Percentiles rank a stretch among this genome's conserved stretches.
Conservation (phyloP, 1,140 invertebrate species). For the Antheraea pernyi region DNA sequence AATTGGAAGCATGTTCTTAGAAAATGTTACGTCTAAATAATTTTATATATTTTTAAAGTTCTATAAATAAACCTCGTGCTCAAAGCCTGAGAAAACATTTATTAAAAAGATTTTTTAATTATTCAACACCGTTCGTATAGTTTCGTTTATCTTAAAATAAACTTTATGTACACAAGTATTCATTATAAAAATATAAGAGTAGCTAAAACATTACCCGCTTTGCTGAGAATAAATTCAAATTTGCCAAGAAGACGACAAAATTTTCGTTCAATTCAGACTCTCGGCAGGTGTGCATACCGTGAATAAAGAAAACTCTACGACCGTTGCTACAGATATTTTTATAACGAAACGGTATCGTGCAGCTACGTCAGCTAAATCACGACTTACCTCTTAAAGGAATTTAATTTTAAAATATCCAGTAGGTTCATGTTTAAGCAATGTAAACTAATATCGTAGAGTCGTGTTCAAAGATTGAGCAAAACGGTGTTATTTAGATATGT, state of each 20-base stretch:
- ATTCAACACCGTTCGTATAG: slow-evolving; percentile 27
- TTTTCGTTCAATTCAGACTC: slow-evolving; percentile 50
- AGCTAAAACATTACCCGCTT: slow-evolving; percentile 35
- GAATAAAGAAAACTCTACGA: slow-evolving; percentile 50
- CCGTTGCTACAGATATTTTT: slow-evolving; percentile 49
- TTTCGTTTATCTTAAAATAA: slow-evolving; percentile 26
- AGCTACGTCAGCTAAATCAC: slow-evolving; percentile 31
- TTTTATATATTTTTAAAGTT: too few relatives aligned
- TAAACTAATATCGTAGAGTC: slow-evolving; percentile 13
- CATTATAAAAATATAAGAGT: slow-evolving; percentile 41
- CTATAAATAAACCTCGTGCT: not conserved
- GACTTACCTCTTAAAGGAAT: slow-evolving; percentile 31
- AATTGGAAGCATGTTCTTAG: too few relatives aligned
- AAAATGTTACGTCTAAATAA: too few relatives aligned
- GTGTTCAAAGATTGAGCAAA: not conserved
- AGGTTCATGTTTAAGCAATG: slow-evolving; percentile 8
- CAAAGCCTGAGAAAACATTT: slow-evolving; percentile 12
- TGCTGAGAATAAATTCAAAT: slow-evolving; percentile 57
- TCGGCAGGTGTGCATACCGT: slow-evolving; percentile 51
- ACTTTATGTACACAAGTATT: slow-evolving; percentile 36
- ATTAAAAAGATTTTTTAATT: slow-evolving; percentile 23
- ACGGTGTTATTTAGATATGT: not conserved
- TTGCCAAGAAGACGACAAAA: slow-evolving; percentile 57
- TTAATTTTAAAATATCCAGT: slow-evolving; percentile 26
- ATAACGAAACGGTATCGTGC: slow-evolving; percentile 48